phyloP scores from a whole-genome alignment of 2,888 invertebrate genomes.

The Chalcis sispes region DNA sequence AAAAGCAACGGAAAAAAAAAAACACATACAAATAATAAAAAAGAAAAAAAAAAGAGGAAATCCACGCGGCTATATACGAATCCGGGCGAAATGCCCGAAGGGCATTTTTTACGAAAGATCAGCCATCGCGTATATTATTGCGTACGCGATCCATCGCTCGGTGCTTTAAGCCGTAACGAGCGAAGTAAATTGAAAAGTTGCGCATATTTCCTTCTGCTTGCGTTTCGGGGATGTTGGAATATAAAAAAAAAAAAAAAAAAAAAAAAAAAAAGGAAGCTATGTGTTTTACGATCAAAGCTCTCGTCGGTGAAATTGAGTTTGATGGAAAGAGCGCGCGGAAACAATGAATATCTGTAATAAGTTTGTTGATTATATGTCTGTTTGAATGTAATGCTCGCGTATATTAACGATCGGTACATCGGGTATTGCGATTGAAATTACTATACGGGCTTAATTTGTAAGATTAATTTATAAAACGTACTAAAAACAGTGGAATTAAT shows the following conservation, averaged over 20 bases:
- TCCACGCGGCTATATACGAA: background rate
- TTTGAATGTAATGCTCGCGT: background rate
- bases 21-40: too few relatives aligned
- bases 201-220: conserved; percentile 30
- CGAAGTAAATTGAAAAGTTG: conserved; percentile 53
- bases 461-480: too few relatives aligned
- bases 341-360: conserved; percentile 20
- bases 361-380: conserved; percentile 2
- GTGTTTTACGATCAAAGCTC: conserved; percentile 44
- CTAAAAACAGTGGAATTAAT: too few relatives aligned
- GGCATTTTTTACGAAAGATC: conserved; percentile 35
- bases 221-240: background rate
- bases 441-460: too few relatives aligned
- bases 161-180: conserved; percentile 39
- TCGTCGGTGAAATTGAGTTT: conserved; percentile 27
- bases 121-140: conserved; percentile 40
- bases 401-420: too few relatives aligned
- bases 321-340: conserved; percentile 10
- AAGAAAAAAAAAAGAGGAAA: background rate
- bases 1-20: conserved; percentile 12
- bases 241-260: too few relatives aligned
- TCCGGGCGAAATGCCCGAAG: too few relatives aligned
- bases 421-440: too few relatives aligned
- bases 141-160: conserved; percentile 16
- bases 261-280: conserved; percentile 24